Conservation (phyloP, 1,140 invertebrate genomes). For the Lamellibrachia luymesi region DNA sequence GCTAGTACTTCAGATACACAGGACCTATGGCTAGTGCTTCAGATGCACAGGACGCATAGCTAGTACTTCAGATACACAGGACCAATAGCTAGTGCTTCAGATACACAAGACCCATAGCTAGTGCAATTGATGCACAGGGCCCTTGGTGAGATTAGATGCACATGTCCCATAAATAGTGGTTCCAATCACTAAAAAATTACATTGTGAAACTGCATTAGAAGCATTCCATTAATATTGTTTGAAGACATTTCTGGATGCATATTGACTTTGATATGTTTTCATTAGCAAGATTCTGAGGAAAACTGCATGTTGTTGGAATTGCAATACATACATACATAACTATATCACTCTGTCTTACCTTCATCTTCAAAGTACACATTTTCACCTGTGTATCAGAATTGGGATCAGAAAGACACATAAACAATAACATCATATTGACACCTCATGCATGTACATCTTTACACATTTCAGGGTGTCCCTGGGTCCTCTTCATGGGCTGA, state of each 20-base stretch:
- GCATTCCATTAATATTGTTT: conserved; percentile 5
- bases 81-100: neutral
- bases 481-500: neutral
- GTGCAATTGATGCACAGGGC: neutral
- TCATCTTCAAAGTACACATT: neutral
- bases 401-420: neutral
- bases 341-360: neutral
- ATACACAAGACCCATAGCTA: neutral
- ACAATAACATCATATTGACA: neutral
- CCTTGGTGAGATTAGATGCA: neutral
- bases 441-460: neutral
- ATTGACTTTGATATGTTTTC: conserved; percentile 2
- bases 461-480: neutral
- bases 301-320: neutral
- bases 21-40: neutral
- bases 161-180: neutral
- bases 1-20: neutral
- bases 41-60: neutral
- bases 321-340: neutral
- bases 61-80: no score
- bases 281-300: neutral
- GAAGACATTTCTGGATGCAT: neutral
- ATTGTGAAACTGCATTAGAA: neutral
- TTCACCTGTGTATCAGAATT: neutral
- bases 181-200: neutral